Percentiles rank a stretch among this genome's conserved stretches.
phyloP scores from a whole-genome alignment of 2,797 vertebrate species.

The Parauchenoglanis punctatus region DNA sequence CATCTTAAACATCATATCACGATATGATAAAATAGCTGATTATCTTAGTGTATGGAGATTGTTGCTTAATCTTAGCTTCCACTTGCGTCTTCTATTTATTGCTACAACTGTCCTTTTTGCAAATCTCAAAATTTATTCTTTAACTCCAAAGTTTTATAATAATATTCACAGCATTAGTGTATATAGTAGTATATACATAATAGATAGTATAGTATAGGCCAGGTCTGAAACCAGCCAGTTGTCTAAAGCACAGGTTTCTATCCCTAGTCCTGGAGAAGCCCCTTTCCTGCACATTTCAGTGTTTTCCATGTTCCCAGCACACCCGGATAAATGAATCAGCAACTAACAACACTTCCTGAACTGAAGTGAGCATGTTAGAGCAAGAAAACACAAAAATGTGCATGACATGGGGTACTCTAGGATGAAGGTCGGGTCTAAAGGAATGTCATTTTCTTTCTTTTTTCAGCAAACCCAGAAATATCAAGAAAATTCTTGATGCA shows the following conservation, averaged over 20 bases:
- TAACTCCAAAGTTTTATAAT: neutral
- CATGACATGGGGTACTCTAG: neutral
- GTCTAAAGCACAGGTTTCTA: neutral
- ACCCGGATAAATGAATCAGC: neutral
- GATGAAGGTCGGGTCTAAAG: neutral
- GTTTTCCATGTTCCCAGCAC: neutral
- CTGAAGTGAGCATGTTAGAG: neutral
- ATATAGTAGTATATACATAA: no score
- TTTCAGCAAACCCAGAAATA: neutral
- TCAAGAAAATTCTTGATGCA: neutral
- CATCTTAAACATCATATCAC: neutral
- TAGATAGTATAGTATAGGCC: neutral
- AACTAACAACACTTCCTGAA: no score
- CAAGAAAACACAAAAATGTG: neutral
- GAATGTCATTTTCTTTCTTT: neutral
- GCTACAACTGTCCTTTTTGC: neutral
- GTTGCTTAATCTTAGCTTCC: neutral
- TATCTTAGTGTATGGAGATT: neutral
- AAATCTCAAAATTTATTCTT: neutral
- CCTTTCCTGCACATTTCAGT: neutral
- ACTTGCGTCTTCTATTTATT: neutral
- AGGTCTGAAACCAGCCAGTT: neutral
- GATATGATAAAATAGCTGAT: neutral
- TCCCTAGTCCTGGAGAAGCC: neutral
- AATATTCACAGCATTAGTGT: no score